Conservation (phyloP, 2,113 vertebrate species). For the Tychaedon coryphoeus region DNA sequence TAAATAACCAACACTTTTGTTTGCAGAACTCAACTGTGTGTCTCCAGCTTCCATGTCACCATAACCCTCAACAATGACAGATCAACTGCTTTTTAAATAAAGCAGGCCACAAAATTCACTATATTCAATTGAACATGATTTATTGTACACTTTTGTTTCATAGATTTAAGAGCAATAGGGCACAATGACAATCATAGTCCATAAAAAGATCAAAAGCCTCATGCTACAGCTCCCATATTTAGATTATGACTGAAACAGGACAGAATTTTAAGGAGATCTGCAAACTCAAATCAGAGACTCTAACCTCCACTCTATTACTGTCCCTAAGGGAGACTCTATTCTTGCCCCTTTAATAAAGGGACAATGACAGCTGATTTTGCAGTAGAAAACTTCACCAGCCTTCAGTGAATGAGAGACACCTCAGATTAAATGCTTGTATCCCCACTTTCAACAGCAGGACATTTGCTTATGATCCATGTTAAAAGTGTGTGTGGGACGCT, state of each 20-base stretch:
- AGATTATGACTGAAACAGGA: background rate
- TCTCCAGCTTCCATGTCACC: background rate
- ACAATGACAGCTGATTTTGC: background rate
- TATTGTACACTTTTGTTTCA: background rate
- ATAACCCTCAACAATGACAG: background rate
- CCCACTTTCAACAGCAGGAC: background rate
- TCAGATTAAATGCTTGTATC: background rate
- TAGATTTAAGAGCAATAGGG: background rate
- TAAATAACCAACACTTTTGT: background rate
- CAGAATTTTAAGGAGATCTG: background rate
- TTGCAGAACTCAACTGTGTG: background rate
- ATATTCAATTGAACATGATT: background rate
- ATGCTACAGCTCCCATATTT: background rate
- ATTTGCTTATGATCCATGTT: background rate
- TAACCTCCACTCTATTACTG: background rate
- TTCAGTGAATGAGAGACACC: background rate
- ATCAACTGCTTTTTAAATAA: background rate
- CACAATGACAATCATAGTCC: background rate
- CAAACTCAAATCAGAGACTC: background rate
- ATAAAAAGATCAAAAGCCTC: background rate
- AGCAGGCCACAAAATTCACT: background rate
- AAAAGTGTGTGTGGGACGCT: accelerated
- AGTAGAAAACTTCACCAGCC: background rate
- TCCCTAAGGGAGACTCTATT: background rate
- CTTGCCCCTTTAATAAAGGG: background rate